Evolutionary conservation across 2,888 invertebrate species (phyloP).

Genomic region (Cerastoderma edule): DNA sequence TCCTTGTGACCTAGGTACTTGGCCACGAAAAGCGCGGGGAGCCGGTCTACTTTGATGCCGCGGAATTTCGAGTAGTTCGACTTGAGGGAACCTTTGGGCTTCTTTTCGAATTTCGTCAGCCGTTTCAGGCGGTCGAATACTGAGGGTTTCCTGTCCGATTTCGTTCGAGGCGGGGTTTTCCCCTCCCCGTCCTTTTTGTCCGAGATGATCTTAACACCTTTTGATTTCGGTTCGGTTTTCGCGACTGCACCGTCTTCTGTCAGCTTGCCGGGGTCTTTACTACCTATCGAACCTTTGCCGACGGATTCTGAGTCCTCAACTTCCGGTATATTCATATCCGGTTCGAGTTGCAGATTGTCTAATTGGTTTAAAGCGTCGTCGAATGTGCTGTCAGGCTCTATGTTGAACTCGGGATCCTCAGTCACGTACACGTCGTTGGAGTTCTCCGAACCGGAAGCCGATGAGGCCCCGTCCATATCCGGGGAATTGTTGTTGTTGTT

Average conservation of each 20-base stretch:
- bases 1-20: conserved; percentile 81
- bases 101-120: conserved; percentile 73
- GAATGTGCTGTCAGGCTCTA: conserved; percentile 53
- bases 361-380: conserved; percentile 60
- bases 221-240: conserved; percentile 28
- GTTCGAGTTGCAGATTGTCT: conserved; percentile 63
- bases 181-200: conserved; percentile 48
- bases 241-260: conserved; percentile 25
- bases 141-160: conserved; percentile 57
- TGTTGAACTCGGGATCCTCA: conserved; percentile 46
- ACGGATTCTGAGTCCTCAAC: conserved; percentile 51
- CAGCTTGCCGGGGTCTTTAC: conserved; percentile 26
- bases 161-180: conserved; percentile 29
- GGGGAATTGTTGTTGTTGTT: conserved; percentile 1
- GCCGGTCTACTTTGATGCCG: conserved; percentile 75
- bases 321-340: conserved; percentile 59
- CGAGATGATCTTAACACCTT: conserved; percentile 30
- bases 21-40: conserved; percentile 83
- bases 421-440: conserved; percentile 46
- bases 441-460: conserved; percentile 50
- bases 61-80: conserved; percentile 68
- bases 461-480: conserved; percentile 48
- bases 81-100: conserved; percentile 46
- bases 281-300: conserved; percentile 52
- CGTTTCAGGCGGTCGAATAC: conserved; percentile 66